Base-by-base conservation (phyloP, 2,797 vertebrate genomes). In the Cyclopterus lumpus region DNA sequence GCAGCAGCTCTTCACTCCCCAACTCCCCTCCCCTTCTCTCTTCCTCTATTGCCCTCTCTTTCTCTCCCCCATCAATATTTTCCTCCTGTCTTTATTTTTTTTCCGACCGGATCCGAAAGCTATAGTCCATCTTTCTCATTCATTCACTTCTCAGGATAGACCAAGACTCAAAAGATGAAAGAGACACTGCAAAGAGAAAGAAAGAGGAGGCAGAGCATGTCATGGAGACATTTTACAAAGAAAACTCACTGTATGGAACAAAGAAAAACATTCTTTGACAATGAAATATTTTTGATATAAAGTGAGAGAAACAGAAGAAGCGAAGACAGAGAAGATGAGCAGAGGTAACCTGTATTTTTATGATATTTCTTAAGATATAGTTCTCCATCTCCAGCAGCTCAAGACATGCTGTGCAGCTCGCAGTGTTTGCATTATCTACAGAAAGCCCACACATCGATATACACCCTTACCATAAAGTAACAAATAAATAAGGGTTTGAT, bases 1-100 rank as follows among this genome's bases (percentile, higher is more conserved):
- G 92, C 91, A 92, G 89, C 90, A 86, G 90, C 86, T 88, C 88
- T 60, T 88, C 89, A 82, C 81, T 89, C 78, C 74, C 62, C 54
- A 28, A 57, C 80, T 73, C 81, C 66, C 73, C 85, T 66, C 76
- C 67, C 64, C 67, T 44, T 74, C 49, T 51, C 16, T 38, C n/a
- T 49, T 61, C 22, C 59, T 30, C 55, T 51, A 28, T 26, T 30
- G 60, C 58, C 51, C 42, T 40, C 44, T 51, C 16, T 30, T 22
- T 22, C 18, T 16, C 60, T 34, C 42, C 61, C 67, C 57, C 42
- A 32, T 73, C 73, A 67, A 80, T 54, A 63, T 88, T 88, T 57
- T 86, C 81, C 72, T 68, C 73, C 72, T 44, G 54, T 80, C 77
- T 87, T 83, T 84, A 81, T 89, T 87, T 84, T 28, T n/a, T 28